Percentiles rank a stretch among this genome's conserved stretches.
These are phyloP conservation scores for Temnothorax rugatulus DNA, from an alignment of 2,888 invertebrate genomes.

Conservation along the genomic window DNA sequence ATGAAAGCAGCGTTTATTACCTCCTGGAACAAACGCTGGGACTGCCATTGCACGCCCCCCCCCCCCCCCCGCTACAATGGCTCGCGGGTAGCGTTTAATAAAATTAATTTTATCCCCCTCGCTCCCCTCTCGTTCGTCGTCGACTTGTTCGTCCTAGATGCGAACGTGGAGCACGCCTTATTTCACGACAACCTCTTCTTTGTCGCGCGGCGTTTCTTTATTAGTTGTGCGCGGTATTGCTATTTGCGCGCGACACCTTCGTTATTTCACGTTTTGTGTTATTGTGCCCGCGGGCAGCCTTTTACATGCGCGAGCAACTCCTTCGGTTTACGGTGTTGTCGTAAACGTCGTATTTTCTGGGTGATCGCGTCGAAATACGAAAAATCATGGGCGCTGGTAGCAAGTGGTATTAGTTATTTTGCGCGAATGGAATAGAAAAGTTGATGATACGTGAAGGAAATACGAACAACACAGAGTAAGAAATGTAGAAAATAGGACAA, in stretches of 20 bases:
- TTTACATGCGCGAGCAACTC: conserved; percentile 31
- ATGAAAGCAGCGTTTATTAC: conserved; percentile 77
- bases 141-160: not conserved
- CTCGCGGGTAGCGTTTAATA: conserved; percentile 73
- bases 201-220: conserved; percentile 22
- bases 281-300: conserved; percentile 10
- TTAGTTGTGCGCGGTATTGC: conserved; percentile 31
- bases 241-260: conserved; percentile 39
- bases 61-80: conserved; percentile 59
- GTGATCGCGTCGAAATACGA: conserved; percentile 18
- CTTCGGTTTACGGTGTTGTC: conserved; percentile 26
- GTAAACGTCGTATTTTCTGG: conserved; percentile 29
- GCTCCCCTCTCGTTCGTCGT: not conserved
- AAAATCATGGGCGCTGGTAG: conserved; percentile 16
- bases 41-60: conserved; percentile 50
- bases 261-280: conserved; percentile 37
- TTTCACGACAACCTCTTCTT: conserved; percentile 24
- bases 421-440: not conserved
- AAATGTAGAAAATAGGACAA: not conserved
- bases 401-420: conserved; percentile 38
- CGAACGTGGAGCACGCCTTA: conserved; percentile 1
- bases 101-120: conserved; percentile 71
- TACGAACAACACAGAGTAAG: not conserved
- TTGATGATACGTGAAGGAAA: not conserved
- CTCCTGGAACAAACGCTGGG: conserved; percentile 71